Percentiles rank a stretch among this genome's conserved stretches.
Evolutionary conservation across 2,888 invertebrate genomes (phyloP).

Genomic region (Iselma pallidipennis): DNA sequence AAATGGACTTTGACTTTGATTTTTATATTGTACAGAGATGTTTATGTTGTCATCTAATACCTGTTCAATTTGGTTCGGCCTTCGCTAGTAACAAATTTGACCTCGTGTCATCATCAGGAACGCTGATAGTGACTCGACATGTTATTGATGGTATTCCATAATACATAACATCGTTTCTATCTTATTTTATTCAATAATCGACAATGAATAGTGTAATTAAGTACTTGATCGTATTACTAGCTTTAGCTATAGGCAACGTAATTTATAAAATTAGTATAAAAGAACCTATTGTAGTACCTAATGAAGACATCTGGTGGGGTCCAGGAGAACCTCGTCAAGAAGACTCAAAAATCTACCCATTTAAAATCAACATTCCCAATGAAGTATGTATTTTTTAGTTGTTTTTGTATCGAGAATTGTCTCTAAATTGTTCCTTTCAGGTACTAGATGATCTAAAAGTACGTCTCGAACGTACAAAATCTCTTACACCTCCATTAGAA

Average conservation of each 20-base stretch:
- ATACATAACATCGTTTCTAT: neutral
- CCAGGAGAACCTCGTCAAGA: slow-evolving; percentile 54
- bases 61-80: neutral
- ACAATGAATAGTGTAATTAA: slow-evolving; percentile 15
- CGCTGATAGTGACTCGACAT: neutral
- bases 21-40: neutral
- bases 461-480: slow-evolving; percentile 57
- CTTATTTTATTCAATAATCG: neutral
- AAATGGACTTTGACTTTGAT: neutral
- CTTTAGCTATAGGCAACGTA: slow-evolving; percentile 16
- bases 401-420: neutral
- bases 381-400: slow-evolving; percentile 55
- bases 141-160: no score
- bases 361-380: slow-evolving; percentile 64
- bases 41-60: neutral
- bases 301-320: slow-evolving; percentile 64
- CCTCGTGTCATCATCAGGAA: neutral
- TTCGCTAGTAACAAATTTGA: neutral
- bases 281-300: neutral
- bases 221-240: slow-evolving; percentile 12
- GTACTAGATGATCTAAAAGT: slow-evolving; percentile 59
- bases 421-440: slow-evolving; percentile 58
- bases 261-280: slow-evolving; percentile 14
- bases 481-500: slow-evolving; percentile 61
- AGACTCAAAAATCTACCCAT: slow-evolving; percentile 62